phyloP scores from a whole-genome alignment of 2,888 invertebrate species.

The Leistus spinibarbis region DNA sequence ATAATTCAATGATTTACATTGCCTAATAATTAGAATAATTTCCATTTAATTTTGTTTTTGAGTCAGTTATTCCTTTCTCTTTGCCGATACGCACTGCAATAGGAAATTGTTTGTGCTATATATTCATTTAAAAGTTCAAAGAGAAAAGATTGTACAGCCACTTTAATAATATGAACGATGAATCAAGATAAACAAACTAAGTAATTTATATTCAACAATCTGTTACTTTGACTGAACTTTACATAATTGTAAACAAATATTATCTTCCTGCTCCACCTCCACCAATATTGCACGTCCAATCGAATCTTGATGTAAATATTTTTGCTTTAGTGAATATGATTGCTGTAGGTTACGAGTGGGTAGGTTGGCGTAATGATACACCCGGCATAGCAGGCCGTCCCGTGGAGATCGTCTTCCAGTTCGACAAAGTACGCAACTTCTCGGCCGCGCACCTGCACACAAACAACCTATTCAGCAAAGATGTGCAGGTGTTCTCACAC shows the following conservation, averaged over 20 bases:
- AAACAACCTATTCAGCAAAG: constrained; percentile 78
- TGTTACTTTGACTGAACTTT: neutral
- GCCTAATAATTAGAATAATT: too few relatives aligned
- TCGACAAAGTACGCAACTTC: constrained; percentile 78
- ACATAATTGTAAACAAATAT: neutral
- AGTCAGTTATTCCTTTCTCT: neutral
- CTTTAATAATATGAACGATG: neutral
- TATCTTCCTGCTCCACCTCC: neutral
- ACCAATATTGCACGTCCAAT: neutral
- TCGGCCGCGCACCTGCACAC: constrained; percentile 74
- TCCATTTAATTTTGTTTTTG: too few relatives aligned
- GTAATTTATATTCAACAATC: neutral
- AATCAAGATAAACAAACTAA: neutral
- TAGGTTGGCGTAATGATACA: constrained; percentile 79
- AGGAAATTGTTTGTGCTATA: too few relatives aligned
- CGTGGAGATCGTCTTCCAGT: constrained; percentile 78
- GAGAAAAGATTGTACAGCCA: neutral
- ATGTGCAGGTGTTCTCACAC: constrained; percentile 80
- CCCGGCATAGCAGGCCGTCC: constrained; percentile 66
- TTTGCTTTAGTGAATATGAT: neutral
- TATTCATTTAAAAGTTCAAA: too few relatives aligned
- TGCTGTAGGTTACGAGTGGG: constrained; percentile 76
- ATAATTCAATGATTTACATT: too few relatives aligned
- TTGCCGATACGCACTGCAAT: neutral
- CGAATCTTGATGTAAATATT: neutral